phyloP scores from a whole-genome alignment of 1,140 invertebrate species.

The Drosophila guanche region DNA sequence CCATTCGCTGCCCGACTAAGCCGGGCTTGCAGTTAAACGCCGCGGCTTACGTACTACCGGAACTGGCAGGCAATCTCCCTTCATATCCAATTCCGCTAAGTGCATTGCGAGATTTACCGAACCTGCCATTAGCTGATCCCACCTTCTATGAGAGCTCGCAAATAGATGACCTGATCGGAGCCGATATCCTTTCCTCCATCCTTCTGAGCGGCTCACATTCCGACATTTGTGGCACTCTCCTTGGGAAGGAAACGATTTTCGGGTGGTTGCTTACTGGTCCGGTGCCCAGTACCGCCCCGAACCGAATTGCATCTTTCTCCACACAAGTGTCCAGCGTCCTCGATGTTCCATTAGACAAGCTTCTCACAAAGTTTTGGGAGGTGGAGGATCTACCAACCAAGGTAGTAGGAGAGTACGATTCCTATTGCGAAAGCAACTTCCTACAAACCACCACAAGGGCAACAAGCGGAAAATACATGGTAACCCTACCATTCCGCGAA shows the following conservation, averaged over 20 bases:
- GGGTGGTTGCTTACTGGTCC: not conserved
- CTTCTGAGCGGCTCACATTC: no score
- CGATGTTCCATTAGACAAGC: not conserved
- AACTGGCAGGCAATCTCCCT: not conserved
- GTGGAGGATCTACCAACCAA: slow-evolving; percentile 4
- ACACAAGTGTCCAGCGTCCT: not conserved
- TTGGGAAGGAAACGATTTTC: no score
- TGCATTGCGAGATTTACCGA: not conserved
- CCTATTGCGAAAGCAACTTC: slow-evolving; percentile 3
- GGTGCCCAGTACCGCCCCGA: not conserved
- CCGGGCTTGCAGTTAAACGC: not conserved
- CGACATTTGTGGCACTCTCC: no score
- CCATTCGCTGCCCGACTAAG: not conserved
- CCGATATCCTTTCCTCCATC: no score
- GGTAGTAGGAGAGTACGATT: not conserved
- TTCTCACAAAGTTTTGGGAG: slow-evolving; percentile 11
- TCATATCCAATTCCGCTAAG: not conserved
- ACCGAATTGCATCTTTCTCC: not conserved
- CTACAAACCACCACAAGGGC: not conserved
- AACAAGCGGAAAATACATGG: not conserved
- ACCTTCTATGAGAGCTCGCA: slow-evolving; percentile 12
- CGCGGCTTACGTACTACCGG: not conserved
- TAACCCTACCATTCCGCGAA: slow-evolving; percentile 1
- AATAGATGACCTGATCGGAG: slow-evolving; percentile 38
- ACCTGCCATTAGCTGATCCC: not conserved